Evolutionary conservation across 2,797 vertebrate species (phyloP), one percentile per base, ranked within the genome.

Genomic region (Cossypha heuglini): DNA sequence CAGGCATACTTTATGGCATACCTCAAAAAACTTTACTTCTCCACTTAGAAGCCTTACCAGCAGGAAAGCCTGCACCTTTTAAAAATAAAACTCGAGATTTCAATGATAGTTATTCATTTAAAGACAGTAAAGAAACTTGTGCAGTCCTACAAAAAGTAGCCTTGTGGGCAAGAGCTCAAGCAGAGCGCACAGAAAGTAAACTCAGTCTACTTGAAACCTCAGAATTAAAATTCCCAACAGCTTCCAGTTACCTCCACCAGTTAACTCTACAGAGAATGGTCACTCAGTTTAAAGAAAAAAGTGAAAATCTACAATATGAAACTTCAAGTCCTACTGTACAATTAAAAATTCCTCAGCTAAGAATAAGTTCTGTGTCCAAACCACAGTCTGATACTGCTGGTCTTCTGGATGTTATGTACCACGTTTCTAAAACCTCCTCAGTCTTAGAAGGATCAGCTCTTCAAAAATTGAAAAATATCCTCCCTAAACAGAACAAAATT

Each of bases 1-100:
- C 99, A 90, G 99, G 99, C 94, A 99, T 99, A 98, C 99, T 99
- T 98, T 99, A 99, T 98, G 99, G 99, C 98, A 99, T 99, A 99
- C 99, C 99, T 98, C 99, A 99, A 97, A 99, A 98, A 98, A 99
- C 98, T 97, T 98, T 99, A 98, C 98, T 98, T 98, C 98, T 98
- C 98, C 98, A 99, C 98, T 98, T 99, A 98, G 98, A 99, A 96
- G 98, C 98, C 98, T 98, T 98, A 98, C 97, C 98, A 96, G 99
- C 99, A 98, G 98, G 98, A 97, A 98, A 98, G 96, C 98, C 98
- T 98, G 98, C 98, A 86, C 96, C 97, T 96, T 98, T 98, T 96
- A 98, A 98, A 97, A 98, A 98, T 96, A 98, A 98, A 96, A 97
- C 97, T 96, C 97, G 98, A 97, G 98, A 98, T 98, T 98, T 98